Base-by-base conservation (phyloP, 2,797 vertebrate genomes). In the Parotocinclus haroldoi region DNA sequence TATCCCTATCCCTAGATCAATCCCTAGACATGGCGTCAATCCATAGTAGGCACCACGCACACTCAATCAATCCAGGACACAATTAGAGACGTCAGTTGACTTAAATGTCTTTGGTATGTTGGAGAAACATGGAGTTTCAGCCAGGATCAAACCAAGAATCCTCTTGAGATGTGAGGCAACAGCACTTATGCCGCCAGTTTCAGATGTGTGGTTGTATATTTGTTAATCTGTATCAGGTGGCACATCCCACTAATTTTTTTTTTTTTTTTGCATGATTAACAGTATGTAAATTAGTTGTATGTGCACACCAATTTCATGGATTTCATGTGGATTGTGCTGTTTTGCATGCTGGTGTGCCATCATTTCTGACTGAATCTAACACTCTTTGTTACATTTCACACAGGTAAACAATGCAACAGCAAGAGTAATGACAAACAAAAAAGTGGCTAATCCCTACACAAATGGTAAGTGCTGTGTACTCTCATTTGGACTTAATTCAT, bases 391-490 rank as follows among this genome's bases (percentile, higher is more conserved):
- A 9, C 61, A 42, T 72, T 75, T 69, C 54, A 58, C 40, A 39
- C 89, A 96, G 95, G 95, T 96, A 81, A 96, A 96, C 84, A 96
- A 96, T 1, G 95, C 95, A 82, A 96, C 95, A 0, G 95, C 95
- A 81, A 88, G 95, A 42, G 94, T 96, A 82, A 96, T 96, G 95
- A 96, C 95, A 71, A 96, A 96, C 87, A 96, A 96, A 85, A 96
- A 96, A 85, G 88, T 94, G 38, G 87, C 89, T 7, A 96, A 96
- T 82, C 94, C 94, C 68, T 96, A 96, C 80, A 91, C 92, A 82
- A 96, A 96, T 0, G 93, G 95, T 96, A 86, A 92, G 92, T 71
- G 37, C 46, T 44, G 54, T 37, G 54, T 7, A 10, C 9, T 38
- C 12, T 50, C 37, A 7, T 55, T 48, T 27, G 5, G 27, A 5